phyloP scores from a whole-genome alignment of 2,888 invertebrate genomes.

The Xestobium rufovillosum region DNA sequence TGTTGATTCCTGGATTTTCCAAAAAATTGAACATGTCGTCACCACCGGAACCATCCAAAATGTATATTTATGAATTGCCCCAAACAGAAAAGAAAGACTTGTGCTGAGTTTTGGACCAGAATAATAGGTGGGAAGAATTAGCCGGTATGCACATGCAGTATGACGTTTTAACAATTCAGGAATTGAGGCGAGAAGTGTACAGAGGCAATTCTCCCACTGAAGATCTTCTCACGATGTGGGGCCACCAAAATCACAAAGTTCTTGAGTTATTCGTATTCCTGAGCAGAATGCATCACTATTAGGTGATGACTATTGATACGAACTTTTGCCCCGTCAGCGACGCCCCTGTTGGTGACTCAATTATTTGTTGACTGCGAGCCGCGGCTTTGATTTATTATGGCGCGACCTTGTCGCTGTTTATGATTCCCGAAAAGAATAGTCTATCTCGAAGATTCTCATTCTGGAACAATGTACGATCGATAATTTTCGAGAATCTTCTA shows the following conservation, averaged over 20 bases:
- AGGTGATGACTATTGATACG: constrained; percentile 69
- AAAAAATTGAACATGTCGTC: too few species aligned
- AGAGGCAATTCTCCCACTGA: constrained; percentile 62
- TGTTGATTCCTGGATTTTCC: too few species aligned
- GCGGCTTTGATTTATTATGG: too few species aligned
- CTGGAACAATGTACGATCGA: too few species aligned
- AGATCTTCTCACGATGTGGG: constrained; percentile 71
- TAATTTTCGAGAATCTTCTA: too few species aligned
- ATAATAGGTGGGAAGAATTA: constrained; percentile 73
- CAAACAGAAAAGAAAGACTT: constrained; percentile 59
- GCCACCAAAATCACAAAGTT: constrained; percentile 73
- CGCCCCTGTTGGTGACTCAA: too few species aligned
- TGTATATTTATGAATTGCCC: constrained; percentile 69
- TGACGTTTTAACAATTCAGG: constrained; percentile 51
- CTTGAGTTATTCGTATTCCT: constrained; percentile 70
- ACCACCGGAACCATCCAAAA: too few species aligned
- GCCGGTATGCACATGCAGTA: constrained; percentile 62
- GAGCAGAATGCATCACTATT: constrained; percentile 64
- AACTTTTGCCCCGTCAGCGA: too few species aligned
- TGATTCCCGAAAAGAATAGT: too few species aligned
- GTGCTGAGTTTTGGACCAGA: constrained; percentile 69
- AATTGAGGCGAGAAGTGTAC: constrained; percentile 46
- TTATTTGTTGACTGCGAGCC: too few species aligned
- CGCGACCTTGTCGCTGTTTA: too few species aligned
- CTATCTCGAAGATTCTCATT: too few species aligned